These are phyloP conservation scores for Callocephalon fimbriatum DNA, from an alignment of 2,113 vertebrate species.

Conservation along the genomic window DNA sequence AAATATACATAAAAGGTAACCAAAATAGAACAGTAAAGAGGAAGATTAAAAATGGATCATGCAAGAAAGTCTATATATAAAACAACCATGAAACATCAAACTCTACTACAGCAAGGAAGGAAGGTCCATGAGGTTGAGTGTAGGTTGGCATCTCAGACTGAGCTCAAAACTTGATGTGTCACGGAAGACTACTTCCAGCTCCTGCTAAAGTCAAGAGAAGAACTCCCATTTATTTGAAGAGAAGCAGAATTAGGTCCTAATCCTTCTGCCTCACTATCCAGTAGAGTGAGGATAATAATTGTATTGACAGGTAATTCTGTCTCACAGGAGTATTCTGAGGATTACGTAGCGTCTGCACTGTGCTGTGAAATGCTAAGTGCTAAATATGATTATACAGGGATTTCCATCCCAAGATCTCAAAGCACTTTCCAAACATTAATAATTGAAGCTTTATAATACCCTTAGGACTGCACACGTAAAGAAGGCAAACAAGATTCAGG, in stretches of 20 bases:
- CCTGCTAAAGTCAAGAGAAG: background rate
- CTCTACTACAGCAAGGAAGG: background rate
- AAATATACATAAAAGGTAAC: background rate
- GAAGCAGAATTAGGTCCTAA: slow-evolving; percentile 61
- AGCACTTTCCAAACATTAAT: slow-evolving; percentile 74
- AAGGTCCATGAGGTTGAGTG: background rate
- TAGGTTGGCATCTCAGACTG: background rate
- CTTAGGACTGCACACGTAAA: slow-evolving; percentile 65
- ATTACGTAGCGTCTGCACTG: slow-evolving; percentile 68
- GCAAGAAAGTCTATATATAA: background rate
- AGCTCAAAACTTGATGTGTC: background rate
- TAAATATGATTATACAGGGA: slow-evolving; percentile 74
- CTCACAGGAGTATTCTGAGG: slow-evolving; percentile 65
- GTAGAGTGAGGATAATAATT: slow-evolving; percentile 73
- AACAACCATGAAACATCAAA: background rate
- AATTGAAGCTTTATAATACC: slow-evolving; percentile 70
- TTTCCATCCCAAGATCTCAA: slow-evolving; percentile 72
- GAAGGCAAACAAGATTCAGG: slow-evolving; percentile 68
- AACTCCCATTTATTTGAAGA: slow-evolving; percentile 19
- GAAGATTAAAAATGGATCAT: background rate
- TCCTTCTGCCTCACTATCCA: slow-evolving; percentile 57
- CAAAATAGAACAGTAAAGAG: background rate
- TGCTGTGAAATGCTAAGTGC: slow-evolving; percentile 71
- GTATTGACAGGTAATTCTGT: slow-evolving; percentile 74
- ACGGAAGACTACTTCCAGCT: slow-evolving; percentile 14